Evolutionary conservation across 2,888 invertebrate species (phyloP).

Genomic region (Dromius quadrimaculatus): DNA sequence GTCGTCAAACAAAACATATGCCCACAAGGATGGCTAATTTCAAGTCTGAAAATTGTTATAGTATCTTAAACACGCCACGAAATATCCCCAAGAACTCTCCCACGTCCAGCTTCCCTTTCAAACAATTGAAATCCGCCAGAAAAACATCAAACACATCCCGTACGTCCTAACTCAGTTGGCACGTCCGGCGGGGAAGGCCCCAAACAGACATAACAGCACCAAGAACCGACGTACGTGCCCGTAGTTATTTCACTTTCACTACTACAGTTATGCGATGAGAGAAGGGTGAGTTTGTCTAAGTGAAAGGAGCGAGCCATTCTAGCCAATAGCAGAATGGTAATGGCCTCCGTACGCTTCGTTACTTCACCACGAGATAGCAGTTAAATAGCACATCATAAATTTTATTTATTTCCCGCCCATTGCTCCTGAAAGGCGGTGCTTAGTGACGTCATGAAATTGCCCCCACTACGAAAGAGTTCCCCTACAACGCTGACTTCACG

Average conservation of each 20-base stretch:
- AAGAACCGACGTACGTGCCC: conserved; percentile 54
- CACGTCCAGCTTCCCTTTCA: conserved; percentile 1
- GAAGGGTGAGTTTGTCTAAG: conserved; percentile 24
- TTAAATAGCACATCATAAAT: conserved; percentile 69
- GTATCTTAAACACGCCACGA: conserved; percentile 66
- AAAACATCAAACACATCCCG: conserved; percentile 52
- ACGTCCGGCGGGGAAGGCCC: conserved; percentile 45
- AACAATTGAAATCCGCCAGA: conserved; percentile 2
- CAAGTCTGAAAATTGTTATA: conserved; percentile 59
- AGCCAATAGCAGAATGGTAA: conserved; percentile 73
- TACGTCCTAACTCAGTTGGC: conserved; percentile 58
- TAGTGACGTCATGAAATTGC: conserved; percentile 65
- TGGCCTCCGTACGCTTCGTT: conserved; percentile 71
- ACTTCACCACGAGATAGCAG: conserved; percentile 71
- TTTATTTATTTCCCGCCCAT: conserved; percentile 72
- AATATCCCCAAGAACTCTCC: conserved; percentile 21
- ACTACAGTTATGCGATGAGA: conserved; percentile 17
- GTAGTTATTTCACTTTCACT: conserved; percentile 50
- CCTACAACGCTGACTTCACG: conserved; percentile 61
- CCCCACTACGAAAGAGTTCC: conserved; percentile 64
- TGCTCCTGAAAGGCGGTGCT: conserved; percentile 70
- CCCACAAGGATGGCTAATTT: conserved; percentile 57
- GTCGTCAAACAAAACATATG: conserved; percentile 56
- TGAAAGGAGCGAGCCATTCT: conserved; percentile 55
- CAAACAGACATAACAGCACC: conserved; percentile 45